Percentiles rank a stretch among this genome's conserved stretches.
Evolutionary conservation across 2,888 invertebrate genomes (phyloP).

Genomic region (Linyphia triangularis): DNA sequence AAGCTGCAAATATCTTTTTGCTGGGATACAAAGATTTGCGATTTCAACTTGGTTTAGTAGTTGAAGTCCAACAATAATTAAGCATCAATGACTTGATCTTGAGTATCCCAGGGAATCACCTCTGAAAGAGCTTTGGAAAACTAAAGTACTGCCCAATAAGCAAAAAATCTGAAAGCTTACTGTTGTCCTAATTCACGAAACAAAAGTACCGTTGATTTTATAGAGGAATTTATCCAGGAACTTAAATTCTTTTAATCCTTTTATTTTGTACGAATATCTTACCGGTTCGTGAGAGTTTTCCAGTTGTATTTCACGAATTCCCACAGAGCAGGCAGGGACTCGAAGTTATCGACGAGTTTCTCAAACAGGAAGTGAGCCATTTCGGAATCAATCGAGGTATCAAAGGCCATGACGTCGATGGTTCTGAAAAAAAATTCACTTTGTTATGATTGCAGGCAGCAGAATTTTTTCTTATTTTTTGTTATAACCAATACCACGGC

Average conservation of each 20-base stretch:
- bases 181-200: not conserved
- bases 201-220: not conserved
- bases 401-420: not conserved
- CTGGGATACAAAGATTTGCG: too few species aligned
- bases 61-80: too few species aligned
- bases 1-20: too few species aligned
- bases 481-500: too few species aligned
- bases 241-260: not conserved
- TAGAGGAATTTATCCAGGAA: not conserved
- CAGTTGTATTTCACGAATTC: constrained; percentile 43
- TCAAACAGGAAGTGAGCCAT: constrained; percentile 29
- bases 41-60: too few species aligned
- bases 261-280: not conserved
- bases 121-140: too few species aligned
- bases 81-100: too few species aligned
- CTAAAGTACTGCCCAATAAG: not conserved
- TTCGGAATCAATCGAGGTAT: constrained; percentile 25
- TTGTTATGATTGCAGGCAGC: too few species aligned
- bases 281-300: constrained; percentile 21
- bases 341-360: constrained; percentile 7
- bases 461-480: too few species aligned
- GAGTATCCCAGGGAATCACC: too few species aligned
- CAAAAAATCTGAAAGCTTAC: not conserved
- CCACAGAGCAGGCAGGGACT: constrained; percentile 37
- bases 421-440: constrained; percentile 37